Base-by-base conservation (phyloP, 2,797 vertebrate genomes). In the Saxicola maurus region DNA sequence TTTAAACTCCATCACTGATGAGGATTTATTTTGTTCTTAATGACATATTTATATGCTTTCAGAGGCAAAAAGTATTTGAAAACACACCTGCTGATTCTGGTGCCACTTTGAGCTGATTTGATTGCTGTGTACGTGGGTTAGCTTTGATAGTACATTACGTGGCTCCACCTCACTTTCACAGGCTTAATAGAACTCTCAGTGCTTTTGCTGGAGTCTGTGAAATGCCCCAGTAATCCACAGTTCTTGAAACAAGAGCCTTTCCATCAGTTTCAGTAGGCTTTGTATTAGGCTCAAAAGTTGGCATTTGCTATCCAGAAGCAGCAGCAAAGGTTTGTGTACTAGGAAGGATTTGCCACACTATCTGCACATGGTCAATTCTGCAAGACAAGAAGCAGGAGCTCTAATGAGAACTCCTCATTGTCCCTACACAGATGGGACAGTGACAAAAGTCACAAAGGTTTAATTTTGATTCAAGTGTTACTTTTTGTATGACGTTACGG, bases 11-110 rank as follows among this genome's bases (percentile, higher is more conserved):
- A 56, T 35, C 61, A 77, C 71, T 93, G 82, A 95, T 76, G 62
- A 94, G 53, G 78, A 81, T 82, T 92, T 94, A 77, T 94, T 91
- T 94, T 77, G 53, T 46, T 93, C 85, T 80, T 93, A 94, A 95
- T 92, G 52, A 78, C 65, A 88, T 73, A 86, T 95, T 94, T 94
- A 35, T 88, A 57, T 59, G 59, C 79, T 88, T 96, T 90, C 73
- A 79, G 62, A 93, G 37, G 31, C 76, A 89, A 83, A 80, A 87
- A 92, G 55, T 88, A 56, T 87, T 86, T 86, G 75, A 92, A 93
- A 86, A 92, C 80, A 88, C 92, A 93, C 92, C 89, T 93, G 92
- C 78, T 94, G 74, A 76, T 90, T 75, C 67, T 79, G 68, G 37
- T 86, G 28, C 37, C 66, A 77, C 30, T 92, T 92, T 92, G 71